Conservation (phyloP, 1,140 invertebrate species). For the Brachionus rubens region DNA sequence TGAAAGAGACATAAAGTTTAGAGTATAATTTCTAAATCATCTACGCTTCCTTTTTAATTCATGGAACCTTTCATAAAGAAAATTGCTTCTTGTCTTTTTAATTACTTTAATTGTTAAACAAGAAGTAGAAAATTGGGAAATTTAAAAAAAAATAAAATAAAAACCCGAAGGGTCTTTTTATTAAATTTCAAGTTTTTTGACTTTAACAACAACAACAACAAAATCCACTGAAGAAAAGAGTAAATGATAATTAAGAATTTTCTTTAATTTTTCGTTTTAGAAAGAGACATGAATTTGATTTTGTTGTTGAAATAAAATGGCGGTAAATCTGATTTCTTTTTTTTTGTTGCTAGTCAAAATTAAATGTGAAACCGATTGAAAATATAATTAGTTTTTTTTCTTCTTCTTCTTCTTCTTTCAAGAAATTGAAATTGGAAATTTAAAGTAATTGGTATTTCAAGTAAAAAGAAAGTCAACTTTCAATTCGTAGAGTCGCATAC, state of each 20-base stretch:
- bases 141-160: not conserved
- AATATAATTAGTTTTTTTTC: constrained; percentile 34
- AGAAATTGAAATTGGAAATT: not conserved
- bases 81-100: not conserved
- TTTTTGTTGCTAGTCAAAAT: not conserved
- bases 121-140: not conserved
- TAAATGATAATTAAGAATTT: constrained; percentile 36
- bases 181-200: constrained; percentile 23
- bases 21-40: too few species aligned
- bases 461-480: constrained; percentile 12
- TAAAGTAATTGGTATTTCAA: not conserved
- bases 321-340: constrained; percentile 2
- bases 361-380: constrained; percentile 33
- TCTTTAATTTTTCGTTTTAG: too few species aligned
- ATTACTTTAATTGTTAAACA: constrained; percentile 26
- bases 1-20: too few species aligned
- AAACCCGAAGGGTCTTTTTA: constrained; percentile 3
- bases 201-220: constrained; percentile 15
- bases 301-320: constrained; percentile 12
- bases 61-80: not conserved
- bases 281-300: constrained; percentile 10
- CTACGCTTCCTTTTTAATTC: not conserved
- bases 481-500: not conserved
- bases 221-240: not conserved
- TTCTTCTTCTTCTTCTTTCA: not conserved